Evolutionary conservation across 2,888 invertebrate species (phyloP).

Genomic region (Ypsolopha sequella): DNA sequence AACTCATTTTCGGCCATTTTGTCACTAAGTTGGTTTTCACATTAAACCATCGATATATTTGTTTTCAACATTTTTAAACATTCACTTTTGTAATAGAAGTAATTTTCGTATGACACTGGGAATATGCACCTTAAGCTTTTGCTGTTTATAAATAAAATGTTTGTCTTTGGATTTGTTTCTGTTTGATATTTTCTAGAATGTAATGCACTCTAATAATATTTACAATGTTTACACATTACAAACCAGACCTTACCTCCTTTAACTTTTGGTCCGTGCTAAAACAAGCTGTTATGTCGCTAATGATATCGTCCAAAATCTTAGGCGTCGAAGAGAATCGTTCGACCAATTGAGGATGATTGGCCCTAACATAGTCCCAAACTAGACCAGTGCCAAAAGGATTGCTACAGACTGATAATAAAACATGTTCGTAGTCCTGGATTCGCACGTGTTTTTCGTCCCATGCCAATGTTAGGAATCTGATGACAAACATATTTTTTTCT

Average conservation of each 20-base stretch:
- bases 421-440: slow-evolving; percentile 86
- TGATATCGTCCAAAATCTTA: slow-evolving; percentile 81
- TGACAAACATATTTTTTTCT: not conserved
- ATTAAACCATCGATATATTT: no score
- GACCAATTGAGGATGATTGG: slow-evolving; percentile 82
- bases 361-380: slow-evolving; percentile 88
- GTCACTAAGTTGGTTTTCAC: no score
- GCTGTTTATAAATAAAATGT: no score
- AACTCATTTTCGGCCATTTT: no score
- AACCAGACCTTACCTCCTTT: slow-evolving; percentile 81
- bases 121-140: no score
- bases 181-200: no score
- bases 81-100: no score
- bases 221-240: no score
- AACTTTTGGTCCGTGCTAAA: slow-evolving; percentile 79
- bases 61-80: no score
- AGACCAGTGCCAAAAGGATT: slow-evolving; percentile 82
- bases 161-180: no score
- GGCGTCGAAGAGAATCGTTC: slow-evolving; percentile 86
- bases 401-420: slow-evolving; percentile 74
- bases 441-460: slow-evolving; percentile 82
- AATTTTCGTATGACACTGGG: no score
- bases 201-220: no score
- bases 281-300: slow-evolving; percentile 76
- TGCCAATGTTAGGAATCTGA: slow-evolving; percentile 79